phyloP scores from a whole-genome alignment of 2,113 vertebrate genomes.

The Pitta sordida region DNA sequence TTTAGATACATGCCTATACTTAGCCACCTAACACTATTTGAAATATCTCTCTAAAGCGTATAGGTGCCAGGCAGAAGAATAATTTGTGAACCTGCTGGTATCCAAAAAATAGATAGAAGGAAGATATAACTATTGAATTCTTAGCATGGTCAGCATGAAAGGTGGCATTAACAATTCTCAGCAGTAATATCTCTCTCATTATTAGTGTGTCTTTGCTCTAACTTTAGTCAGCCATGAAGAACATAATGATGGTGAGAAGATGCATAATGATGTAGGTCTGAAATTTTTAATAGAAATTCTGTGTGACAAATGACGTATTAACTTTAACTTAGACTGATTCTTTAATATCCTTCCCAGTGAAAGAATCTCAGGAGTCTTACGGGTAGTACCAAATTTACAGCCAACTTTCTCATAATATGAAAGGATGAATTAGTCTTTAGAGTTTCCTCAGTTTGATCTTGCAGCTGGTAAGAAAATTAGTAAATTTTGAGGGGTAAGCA shows the following conservation, averaged over 20 bases:
- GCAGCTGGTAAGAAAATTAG: neutral
- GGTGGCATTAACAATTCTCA: constrained; percentile 1
- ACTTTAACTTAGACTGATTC: neutral
- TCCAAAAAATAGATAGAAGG: neutral
- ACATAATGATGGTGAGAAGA: neutral
- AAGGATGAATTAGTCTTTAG: neutral
- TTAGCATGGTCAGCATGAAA: neutral
- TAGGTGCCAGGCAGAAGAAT: neutral
- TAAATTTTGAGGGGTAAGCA: neutral
- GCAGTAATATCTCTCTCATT: neutral
- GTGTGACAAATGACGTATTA: constrained; percentile 14
- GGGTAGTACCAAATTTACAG: neutral
- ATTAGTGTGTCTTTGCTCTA: constrained; percentile 27
- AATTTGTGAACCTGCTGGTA: neutral
- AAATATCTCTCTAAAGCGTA: neutral
- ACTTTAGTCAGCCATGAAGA: constrained; percentile 54
- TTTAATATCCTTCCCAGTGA: neutral
- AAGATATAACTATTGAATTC: neutral
- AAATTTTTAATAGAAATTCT: constrained; percentile 9
- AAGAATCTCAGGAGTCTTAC: neutral
- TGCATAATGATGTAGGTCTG: constrained; percentile 10
- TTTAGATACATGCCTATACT: neutral
- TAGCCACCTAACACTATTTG: neutral
- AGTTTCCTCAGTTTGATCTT: neutral
- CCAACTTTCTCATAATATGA: neutral